Percentiles rank a stretch among this genome's conserved stretches.
Evolutionary conservation across 1,140 invertebrate genomes (phyloP).

Genomic region (Eupeodes corollae): DNA sequence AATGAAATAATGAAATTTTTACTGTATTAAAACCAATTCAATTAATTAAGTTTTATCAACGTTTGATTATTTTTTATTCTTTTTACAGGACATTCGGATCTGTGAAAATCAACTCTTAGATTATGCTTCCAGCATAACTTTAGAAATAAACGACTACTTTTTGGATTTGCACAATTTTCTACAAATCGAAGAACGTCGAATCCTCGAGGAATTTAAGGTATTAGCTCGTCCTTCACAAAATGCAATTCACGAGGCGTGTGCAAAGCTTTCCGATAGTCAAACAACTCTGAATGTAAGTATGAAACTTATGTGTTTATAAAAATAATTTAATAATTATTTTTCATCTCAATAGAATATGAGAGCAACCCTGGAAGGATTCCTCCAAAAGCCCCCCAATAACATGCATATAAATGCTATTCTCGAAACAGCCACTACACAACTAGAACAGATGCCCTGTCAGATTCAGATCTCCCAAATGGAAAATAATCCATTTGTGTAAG

Average conservation of each 20-base stretch:
- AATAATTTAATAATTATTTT: not conserved
- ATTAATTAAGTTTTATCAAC: no score
- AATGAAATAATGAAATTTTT: no score
- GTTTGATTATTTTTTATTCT: no score
- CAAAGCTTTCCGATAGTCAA: conserved; percentile 14
- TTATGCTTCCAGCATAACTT: conserved; percentile 18
- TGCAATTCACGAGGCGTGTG: conserved; percentile 14
- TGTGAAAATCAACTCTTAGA: conserved; percentile 11
- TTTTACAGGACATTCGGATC: conserved; percentile 18
- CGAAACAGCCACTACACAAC: conserved; percentile 1
- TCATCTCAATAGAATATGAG: conserved; percentile 11
- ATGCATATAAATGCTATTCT: conserved; percentile 13
- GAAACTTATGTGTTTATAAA: not conserved
- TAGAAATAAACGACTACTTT: conserved; percentile 15
- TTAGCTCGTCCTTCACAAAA: conserved; percentile 16
- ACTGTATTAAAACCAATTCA: no score
- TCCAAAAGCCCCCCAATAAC: conserved; percentile 4
- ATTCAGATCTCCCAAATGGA: conserved; percentile 11
- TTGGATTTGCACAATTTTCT: conserved; percentile 21
- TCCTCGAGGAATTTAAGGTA: conserved; percentile 18
- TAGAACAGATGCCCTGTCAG: conserved; percentile 18
- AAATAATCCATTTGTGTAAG: conserved; percentile 23
- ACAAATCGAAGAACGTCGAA: conserved; percentile 20
- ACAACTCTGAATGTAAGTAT: conserved; percentile 16
- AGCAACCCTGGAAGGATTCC: not conserved